A percentile compares a stretch with the other conserved stretches of the same genome.
Evolutionary conservation across 2,113 vertebrate genomes (phyloP).

Genomic region (Dicentrarchus labrax): DNA sequence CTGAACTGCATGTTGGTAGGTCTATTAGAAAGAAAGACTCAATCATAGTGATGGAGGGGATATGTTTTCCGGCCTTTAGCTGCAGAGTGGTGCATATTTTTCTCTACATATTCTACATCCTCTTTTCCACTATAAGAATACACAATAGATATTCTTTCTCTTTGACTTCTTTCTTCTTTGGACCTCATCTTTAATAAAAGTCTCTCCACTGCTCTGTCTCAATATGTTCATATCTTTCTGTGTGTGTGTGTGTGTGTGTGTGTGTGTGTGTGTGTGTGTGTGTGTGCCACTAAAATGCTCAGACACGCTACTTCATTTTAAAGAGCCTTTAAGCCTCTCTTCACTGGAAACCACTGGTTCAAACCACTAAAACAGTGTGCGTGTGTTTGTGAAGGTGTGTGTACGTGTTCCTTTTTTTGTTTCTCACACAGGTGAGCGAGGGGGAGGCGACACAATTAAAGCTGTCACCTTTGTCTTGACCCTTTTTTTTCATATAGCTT

Average conservation of each 20-base stretch:
- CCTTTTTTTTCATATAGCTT: not conserved
- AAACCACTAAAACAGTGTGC: not conserved
- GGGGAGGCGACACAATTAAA: slow-evolving; percentile 19
- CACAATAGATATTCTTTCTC: not conserved
- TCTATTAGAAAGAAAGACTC: slow-evolving; percentile 5
- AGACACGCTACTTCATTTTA: not conserved
- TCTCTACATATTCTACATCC: not conserved
- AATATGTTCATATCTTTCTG: not conserved
- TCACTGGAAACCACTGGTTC: not conserved
- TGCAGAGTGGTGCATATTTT: not conserved
- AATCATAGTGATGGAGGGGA: not conserved
- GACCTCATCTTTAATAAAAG: not conserved
- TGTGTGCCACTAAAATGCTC: not conserved
- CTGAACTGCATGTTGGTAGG: slow-evolving; percentile 5
- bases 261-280: not conserved
- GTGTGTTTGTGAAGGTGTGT: not conserved
- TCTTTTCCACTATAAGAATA: not conserved
- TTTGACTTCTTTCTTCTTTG: not conserved
- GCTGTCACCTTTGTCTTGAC: slow-evolving; percentile 10
- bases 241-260: not conserved
- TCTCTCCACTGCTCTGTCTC: not conserved
- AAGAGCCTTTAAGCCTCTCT: slow-evolving; percentile 21
- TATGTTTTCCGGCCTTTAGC: not conserved
- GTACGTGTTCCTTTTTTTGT: not conserved
- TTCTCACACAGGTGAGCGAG: slow-evolving; percentile 21